A percentile compares a stretch with the other conserved stretches of the same genome.
These are phyloP conservation scores for Phoenoteleia sp. DNA, from an alignment of 2,888 invertebrate genomes.

Conservation along the genomic window DNA sequence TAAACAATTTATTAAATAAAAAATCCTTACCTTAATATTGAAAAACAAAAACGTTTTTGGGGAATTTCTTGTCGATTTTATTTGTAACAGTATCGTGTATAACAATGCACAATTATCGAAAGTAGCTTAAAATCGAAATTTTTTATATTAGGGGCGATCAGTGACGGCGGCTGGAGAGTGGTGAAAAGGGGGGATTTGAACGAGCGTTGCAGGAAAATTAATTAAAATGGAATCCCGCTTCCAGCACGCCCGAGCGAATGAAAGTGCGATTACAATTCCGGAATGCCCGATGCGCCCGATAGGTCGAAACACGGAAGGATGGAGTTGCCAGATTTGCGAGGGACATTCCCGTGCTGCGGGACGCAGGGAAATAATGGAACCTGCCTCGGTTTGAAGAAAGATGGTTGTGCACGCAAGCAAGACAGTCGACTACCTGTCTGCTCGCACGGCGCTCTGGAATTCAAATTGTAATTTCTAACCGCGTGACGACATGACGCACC, in stretches of 20 bases:
- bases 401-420: constrained; percentile 40
- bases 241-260: constrained; percentile 74
- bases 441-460: constrained; percentile 80
- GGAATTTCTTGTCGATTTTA: constrained; percentile 6
- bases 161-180: constrained; percentile 62
- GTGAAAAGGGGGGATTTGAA: constrained; percentile 48
- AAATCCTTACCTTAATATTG: background rate
- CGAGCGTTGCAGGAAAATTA: constrained; percentile 79
- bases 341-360: constrained; percentile 42
- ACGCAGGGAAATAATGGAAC: constrained; percentile 60
- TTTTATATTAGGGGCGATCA: constrained; percentile 49
- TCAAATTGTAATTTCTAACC: constrained; percentile 85
- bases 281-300: constrained; percentile 81
- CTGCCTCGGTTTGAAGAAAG: constrained; percentile 68
- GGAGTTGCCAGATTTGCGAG: constrained; percentile 71
- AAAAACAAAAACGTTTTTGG: background rate
- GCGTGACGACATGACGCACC: constrained; percentile 77
- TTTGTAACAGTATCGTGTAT: constrained; percentile 18
- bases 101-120: constrained; percentile 55
- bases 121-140: constrained; percentile 58
- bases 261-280: constrained; percentile 84
- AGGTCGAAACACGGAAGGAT: constrained; percentile 70
- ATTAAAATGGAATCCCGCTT: constrained; percentile 83
- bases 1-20: too few species aligned
- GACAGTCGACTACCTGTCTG: constrained; percentile 55